Percentiles rank a stretch among this genome's conserved stretches.
Evolutionary conservation across 2,888 invertebrate genomes (phyloP).

Genomic region (Patella depressa): DNA sequence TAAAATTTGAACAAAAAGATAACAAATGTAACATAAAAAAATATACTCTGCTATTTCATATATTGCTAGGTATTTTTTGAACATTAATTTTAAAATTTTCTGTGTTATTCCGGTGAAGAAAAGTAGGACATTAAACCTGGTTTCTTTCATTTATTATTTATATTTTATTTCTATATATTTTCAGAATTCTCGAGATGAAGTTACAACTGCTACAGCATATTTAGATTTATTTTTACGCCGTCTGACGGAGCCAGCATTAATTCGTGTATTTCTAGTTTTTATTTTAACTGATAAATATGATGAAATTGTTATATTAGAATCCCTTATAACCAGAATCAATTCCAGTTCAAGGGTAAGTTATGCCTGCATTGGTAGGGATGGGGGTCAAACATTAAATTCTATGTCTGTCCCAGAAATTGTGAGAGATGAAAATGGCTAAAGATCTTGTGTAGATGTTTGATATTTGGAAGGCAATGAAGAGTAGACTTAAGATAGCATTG

Average conservation of each 20-base stretch:
- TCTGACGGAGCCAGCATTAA: constrained; percentile 86
- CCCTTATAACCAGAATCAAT: constrained; percentile 84
- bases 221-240: constrained; percentile 91
- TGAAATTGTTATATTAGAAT: constrained; percentile 85
- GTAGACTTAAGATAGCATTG: background rate
- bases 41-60: too few relatives aligned
- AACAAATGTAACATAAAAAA: too few relatives aligned
- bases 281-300: constrained; percentile 85
- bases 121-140: too few relatives aligned
- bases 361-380: too few relatives aligned
- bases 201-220: constrained; percentile 93
- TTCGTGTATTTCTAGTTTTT: constrained; percentile 87
- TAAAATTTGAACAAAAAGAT: too few relatives aligned
- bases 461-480: background rate
- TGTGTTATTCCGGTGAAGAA: too few relatives aligned
- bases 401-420: too few relatives aligned
- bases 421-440: too few relatives aligned
- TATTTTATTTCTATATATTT: constrained; percentile 68
- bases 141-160: too few relatives aligned
- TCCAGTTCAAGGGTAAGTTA: constrained; percentile 79
- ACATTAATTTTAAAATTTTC: too few relatives aligned
- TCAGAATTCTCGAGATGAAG: constrained; percentile 89
- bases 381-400: too few relatives aligned
- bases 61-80: too few relatives aligned
- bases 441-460: background rate